Conservation (phyloP, 2,113 vertebrate species). For the Morone chrysops region DNA sequence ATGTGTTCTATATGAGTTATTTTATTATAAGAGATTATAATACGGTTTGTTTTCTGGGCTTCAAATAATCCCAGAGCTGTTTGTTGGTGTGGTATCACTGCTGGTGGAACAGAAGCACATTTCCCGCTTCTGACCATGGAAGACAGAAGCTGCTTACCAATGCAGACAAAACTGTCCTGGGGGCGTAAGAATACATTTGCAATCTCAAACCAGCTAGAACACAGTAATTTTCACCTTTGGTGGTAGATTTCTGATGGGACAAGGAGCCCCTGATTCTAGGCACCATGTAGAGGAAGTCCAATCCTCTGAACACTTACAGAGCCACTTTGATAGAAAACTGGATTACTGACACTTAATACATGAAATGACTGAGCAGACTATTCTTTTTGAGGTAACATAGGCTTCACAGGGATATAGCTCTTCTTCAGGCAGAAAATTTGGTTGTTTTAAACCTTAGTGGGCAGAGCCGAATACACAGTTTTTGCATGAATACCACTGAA, state of each 20-base stretch:
- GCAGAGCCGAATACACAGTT: background rate
- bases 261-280: slow-evolving; percentile 45
- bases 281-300: slow-evolving; percentile 24
- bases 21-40: slow-evolving; percentile 21
- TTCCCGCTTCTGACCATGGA: slow-evolving; percentile 17
- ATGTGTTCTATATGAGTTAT: slow-evolving; percentile 2
- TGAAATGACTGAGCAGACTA: slow-evolving; percentile 10
- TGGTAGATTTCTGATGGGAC: slow-evolving; percentile 50
- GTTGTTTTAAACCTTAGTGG: slow-evolving; percentile 1
- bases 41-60: background rate
- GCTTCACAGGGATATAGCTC: background rate
- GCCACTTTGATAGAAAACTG: slow-evolving; percentile 53
- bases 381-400: slow-evolving; percentile 12
- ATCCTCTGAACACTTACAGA: slow-evolving; percentile 25
- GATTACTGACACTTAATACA: slow-evolving; percentile 42
- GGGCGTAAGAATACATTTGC: slow-evolving; percentile 51
- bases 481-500: background rate
- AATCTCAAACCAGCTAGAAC: slow-evolving; percentile 22
- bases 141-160: slow-evolving; percentile 16
- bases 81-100: slow-evolving; percentile 8
- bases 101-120: background rate
- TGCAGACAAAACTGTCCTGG: slow-evolving; percentile 39
- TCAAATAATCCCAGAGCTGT: background rate
- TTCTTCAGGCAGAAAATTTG: slow-evolving; percentile 1
- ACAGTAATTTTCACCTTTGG: slow-evolving; percentile 55